These are phyloP conservation scores for Harpagoxenus sublaevis DNA, from an alignment of 2,888 invertebrate genomes.

Conservation along the genomic window DNA sequence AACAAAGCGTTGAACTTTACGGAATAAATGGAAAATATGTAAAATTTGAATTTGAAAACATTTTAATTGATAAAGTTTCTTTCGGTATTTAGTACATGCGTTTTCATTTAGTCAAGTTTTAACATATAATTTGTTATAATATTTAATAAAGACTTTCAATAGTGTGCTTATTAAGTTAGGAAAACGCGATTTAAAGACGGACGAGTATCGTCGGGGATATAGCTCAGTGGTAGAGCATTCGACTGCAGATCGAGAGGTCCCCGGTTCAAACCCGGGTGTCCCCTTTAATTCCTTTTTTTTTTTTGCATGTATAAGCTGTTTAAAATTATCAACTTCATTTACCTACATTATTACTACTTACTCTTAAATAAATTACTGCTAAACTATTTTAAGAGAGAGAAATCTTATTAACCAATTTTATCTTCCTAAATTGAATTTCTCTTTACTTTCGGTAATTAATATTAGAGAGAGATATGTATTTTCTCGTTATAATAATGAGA, in stretches of 20 bases:
- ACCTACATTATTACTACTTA: background rate
- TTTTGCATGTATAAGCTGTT: background rate
- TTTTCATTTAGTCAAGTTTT: background rate
- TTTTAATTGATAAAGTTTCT: background rate
- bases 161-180: background rate
- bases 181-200: background rate
- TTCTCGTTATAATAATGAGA: background rate
- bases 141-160: background rate
- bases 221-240: slow-evolving; percentile 92
- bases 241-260: slow-evolving; percentile 93
- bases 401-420: background rate
- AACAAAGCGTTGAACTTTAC: background rate
- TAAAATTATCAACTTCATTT: background rate
- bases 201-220: slow-evolving; percentile 87
- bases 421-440: slow-evolving; percentile 1
- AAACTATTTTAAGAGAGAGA: background rate
- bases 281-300: slow-evolving; percentile 88
- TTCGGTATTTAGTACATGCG: background rate
- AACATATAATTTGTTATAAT: background rate
- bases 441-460: background rate
- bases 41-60: background rate
- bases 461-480: background rate
- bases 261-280: slow-evolving; percentile 92
- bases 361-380: background rate
- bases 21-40: background rate